Evolutionary conservation across 2,888 invertebrate genomes (phyloP).

Genomic region (Drosophila lacicola): DNA sequence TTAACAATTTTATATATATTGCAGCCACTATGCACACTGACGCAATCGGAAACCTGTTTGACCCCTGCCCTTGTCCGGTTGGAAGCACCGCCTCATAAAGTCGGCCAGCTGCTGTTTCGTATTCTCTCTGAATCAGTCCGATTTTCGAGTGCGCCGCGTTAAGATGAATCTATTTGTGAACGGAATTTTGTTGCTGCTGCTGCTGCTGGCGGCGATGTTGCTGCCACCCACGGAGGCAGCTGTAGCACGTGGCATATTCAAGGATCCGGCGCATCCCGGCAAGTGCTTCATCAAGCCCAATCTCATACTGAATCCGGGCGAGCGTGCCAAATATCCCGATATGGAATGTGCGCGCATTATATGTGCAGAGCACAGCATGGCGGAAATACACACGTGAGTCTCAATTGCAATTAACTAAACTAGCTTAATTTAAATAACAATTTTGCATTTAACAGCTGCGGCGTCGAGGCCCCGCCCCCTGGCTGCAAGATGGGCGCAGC

Average conservation of each 20-base stretch:
- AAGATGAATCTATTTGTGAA: slow-evolving; percentile 47
- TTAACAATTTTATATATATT: background rate
- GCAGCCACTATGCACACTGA: background rate
- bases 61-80: slow-evolving; percentile 2
- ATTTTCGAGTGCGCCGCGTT: slow-evolving; percentile 8
- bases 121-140: slow-evolving; percentile 25
- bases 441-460: slow-evolving; percentile 53
- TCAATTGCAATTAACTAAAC: background rate
- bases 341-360: slow-evolving; percentile 49
- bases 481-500: slow-evolving; percentile 46
- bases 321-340: slow-evolving; percentile 31
- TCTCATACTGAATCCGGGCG: slow-evolving; percentile 43
- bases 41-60: slow-evolving; percentile 29
- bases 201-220: slow-evolving; percentile 20
- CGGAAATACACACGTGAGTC: slow-evolving; percentile 52
- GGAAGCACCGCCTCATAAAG: background rate
- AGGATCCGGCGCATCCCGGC: slow-evolving; percentile 59
- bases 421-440: background rate
- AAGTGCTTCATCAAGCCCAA: slow-evolving; percentile 58
- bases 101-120: slow-evolving; percentile 4
- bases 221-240: slow-evolving; percentile 37
- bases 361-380: slow-evolving; percentile 44
- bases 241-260: slow-evolving; percentile 37
- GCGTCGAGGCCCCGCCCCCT: slow-evolving; percentile 1
- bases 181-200: slow-evolving; percentile 22